Evolutionary conservation across 2,797 vertebrate genomes (phyloP).

Genomic region (Discoglossus pictus): DNA sequence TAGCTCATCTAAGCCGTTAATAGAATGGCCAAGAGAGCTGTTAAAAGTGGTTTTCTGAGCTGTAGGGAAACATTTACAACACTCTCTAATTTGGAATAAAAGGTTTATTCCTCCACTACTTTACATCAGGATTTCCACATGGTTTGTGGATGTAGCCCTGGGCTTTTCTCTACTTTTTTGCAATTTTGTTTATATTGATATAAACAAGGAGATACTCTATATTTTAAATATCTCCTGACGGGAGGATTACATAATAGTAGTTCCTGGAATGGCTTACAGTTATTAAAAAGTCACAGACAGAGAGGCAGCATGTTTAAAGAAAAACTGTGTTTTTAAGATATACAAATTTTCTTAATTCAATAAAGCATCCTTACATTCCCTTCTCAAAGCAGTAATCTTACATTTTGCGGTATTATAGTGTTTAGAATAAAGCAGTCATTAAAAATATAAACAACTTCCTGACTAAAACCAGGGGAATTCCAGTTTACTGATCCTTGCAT

Average conservation of each 20-base stretch:
- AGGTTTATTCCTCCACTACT: constrained; percentile 5
- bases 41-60: background rate
- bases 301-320: background rate
- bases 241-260: constrained; percentile 12
- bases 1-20: background rate
- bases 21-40: background rate
- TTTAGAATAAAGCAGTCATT: too few relatives aligned
- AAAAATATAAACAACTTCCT: too few relatives aligned
- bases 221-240: constrained; percentile 22
- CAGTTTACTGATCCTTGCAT: too few relatives aligned
- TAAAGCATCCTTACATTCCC: too few relatives aligned
- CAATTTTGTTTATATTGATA: constrained; percentile 13
- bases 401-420: too few relatives aligned
- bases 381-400: too few relatives aligned
- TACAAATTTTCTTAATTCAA: constrained; percentile 15
- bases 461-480: too few relatives aligned
- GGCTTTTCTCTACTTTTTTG: constrained; percentile 3
- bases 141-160: background rate
- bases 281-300: constrained; percentile 17
- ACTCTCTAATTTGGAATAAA: constrained; percentile 1
- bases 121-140: background rate
- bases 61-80: background rate
- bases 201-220: constrained; percentile 26
- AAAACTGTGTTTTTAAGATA: background rate
- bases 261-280: constrained; percentile 21